Percentiles rank a stretch among this genome's conserved stretches.
Conservation (phyloP, 2,113 vertebrate species). For the Macrotus californicus region DNA sequence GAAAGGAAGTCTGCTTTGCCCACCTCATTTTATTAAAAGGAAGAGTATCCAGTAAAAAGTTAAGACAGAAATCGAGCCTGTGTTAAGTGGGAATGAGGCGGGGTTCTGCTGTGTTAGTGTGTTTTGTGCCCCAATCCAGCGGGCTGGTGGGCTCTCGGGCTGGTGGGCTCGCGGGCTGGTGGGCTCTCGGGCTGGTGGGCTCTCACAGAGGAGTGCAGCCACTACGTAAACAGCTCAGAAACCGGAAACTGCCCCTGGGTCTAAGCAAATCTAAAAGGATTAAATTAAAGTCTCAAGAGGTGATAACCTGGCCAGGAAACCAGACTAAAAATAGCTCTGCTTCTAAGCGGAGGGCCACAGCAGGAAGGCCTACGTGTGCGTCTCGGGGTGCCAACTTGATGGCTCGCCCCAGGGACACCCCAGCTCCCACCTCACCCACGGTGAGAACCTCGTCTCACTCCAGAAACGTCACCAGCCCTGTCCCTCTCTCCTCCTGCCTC, state of each 20-base stretch:
- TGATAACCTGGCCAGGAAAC: background rate
- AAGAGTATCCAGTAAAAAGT: fast-evolving
- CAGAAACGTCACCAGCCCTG: background rate
- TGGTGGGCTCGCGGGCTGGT: background rate
- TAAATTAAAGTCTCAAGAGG: background rate
- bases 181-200: fast-evolving
- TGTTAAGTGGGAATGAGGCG: background rate
- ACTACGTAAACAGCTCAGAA: background rate
- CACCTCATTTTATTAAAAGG: background rate
- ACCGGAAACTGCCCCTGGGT: background rate
- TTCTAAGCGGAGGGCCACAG: background rate
- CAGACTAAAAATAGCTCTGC: background rate
- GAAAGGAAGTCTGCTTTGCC: background rate
- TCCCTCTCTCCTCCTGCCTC: background rate
- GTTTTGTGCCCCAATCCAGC: background rate
- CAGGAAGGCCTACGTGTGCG: too few relatives aligned
- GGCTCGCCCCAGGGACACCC: background rate
- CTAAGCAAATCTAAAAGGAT: background rate
- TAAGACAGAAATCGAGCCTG: background rate
- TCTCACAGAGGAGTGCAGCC: background rate
- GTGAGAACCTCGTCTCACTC: background rate
- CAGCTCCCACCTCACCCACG: background rate
- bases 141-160: fast-evolving
- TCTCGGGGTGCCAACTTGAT: background rate
- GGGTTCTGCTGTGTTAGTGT: background rate